These are phyloP conservation scores for Bradypodion ventrale DNA, from an alignment of 2,797 vertebrate genomes.

Conservation along the genomic window DNA sequence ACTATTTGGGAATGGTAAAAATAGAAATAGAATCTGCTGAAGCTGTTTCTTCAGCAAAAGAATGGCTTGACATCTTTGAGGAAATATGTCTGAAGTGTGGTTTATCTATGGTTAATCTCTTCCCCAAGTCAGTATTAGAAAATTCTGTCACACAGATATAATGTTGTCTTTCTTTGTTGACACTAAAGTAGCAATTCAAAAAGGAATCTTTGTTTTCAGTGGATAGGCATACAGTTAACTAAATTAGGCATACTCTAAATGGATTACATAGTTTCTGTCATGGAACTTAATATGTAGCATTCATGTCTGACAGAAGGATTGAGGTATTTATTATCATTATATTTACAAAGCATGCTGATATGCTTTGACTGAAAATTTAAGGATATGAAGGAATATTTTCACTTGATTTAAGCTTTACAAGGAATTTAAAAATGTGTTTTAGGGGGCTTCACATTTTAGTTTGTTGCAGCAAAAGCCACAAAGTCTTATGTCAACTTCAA, in stretches of 20 bases:
- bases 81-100: not conserved
- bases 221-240: constrained; percentile 4
- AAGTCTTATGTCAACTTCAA: not conserved
- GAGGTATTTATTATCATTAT: not conserved
- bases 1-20: not conserved
- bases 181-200: constrained; percentile 12
- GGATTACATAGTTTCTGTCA: not conserved
- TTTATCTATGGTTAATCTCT: not conserved
- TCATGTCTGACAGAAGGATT: not conserved
- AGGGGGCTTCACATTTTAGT: not conserved
- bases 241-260: constrained; percentile 9
- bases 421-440: not conserved
- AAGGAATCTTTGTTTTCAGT: constrained; percentile 10
- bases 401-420: not conserved
- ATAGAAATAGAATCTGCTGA: not conserved
- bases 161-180: constrained; percentile 26
- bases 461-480: not conserved
- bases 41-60: not conserved
- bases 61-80: not conserved
- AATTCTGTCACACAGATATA: not conserved
- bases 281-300: not conserved
- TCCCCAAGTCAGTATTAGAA: too few relatives aligned
- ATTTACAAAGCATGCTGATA: not conserved
- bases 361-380: not conserved
- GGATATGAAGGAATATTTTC: not conserved